Base-by-base conservation (phyloP, 2,113 vertebrate genomes). In the Pelecanoides urinatrix region DNA sequence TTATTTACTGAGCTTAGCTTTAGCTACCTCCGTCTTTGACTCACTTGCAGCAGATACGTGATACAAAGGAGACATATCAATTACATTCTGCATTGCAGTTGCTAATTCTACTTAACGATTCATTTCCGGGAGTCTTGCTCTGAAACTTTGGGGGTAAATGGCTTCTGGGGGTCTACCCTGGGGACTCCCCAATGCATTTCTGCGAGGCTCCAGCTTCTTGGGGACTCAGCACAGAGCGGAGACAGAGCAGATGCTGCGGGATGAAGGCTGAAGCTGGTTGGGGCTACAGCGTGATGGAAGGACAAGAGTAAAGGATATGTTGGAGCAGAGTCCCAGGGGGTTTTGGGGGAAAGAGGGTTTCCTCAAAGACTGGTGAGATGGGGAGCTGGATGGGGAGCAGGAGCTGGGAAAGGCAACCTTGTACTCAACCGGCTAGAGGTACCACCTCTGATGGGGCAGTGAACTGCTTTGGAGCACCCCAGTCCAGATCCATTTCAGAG, bases 1-100 rank as follows among this genome's bases (percentile, higher is more conserved):
- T 58, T 74, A 90, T 90, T 94, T n/a, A 63, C 49, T 3, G 56
- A 77, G 9, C 77, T 22, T 4, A 27, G 52, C 49, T 50, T 13
- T 10, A 8, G 86, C 44, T 92, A 6, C 83, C 89, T 95, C 66
- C 93, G 22, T 42, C 63, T 61, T 95, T 97, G 96, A 96, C 79
- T 97, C 95, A 95, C 71, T 40, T 72, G 66, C 10, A 55, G 52
- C 71, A 21, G 26, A n/a, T 59, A 29, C 62, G 66, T 17, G 77
- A 56, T 81, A 66, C 0, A 20, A 74, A 87, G 90, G 88, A 86
- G 82, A 45, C 16, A 32, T 30, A 62, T 36, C 73, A 25, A 72
- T 88, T 40, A 86, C 1, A 0, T 19, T 85, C 45, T 3, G 6
- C 17, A 6, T 7, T 0, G 0, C 23, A 1, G 17, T 15, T 13